phyloP scores from a whole-genome alignment of 2,113 vertebrate species.

The Pycnonotus jocosus region DNA sequence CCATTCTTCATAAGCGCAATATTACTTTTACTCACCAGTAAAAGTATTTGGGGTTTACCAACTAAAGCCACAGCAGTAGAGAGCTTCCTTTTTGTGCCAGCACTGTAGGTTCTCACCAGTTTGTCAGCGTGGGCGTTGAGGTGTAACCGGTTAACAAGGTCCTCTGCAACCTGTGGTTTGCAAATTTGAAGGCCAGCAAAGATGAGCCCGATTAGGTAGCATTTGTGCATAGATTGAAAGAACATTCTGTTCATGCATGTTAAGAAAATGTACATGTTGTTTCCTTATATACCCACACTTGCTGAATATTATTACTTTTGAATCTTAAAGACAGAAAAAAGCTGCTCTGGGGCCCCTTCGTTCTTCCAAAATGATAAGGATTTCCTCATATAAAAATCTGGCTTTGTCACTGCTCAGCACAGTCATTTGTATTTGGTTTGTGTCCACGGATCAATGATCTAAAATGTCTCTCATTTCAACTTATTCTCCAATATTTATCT shows the following conservation, averaged over 20 bases:
- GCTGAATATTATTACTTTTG: not conserved
- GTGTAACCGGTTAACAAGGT: conserved; percentile 59
- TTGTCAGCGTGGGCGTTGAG: conserved; percentile 48
- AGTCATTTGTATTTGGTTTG: not conserved
- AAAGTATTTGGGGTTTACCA: conserved; percentile 71
- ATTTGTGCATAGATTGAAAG: not conserved
- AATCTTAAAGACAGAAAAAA: not conserved
- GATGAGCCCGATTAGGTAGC: not conserved
- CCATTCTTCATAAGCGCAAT: not conserved
- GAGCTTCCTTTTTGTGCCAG: conserved; percentile 73
- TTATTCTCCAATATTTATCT: not conserved
- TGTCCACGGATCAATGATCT: not conserved
- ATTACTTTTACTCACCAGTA: conserved; percentile 64
- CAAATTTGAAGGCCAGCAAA: not conserved
- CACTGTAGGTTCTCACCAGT: conserved; percentile 66
- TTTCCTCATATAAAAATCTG: not conserved
- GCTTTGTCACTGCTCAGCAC: not conserved
- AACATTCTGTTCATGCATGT: not conserved
- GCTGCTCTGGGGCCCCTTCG: rapidly evolving
- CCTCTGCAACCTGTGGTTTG: conserved; percentile 50
- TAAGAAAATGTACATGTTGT: not conserved
- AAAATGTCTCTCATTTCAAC: not conserved
- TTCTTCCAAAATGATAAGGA: not conserved
- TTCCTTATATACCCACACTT: not conserved
- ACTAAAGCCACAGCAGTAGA: conserved; percentile 71